Conservation (phyloP, 2,797 vertebrate species). For the Sciurus carolinensis region DNA sequence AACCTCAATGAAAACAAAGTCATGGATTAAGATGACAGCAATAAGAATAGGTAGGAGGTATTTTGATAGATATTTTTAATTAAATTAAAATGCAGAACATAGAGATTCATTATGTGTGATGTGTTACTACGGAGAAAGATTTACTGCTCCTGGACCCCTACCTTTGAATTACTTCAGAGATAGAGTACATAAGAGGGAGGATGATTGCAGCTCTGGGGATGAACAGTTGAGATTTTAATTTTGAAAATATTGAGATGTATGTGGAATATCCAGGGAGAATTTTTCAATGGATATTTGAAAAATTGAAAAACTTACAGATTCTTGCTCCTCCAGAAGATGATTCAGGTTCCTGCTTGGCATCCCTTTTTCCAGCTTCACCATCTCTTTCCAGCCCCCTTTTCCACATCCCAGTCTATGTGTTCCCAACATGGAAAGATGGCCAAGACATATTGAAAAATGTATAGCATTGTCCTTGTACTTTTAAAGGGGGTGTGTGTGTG, state of each 20-base stretch:
- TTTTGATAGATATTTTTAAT: neutral
- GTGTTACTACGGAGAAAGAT: neutral
- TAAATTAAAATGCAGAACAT: neutral
- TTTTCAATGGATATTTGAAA: neutral
- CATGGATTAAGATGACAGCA: neutral
- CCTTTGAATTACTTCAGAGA: neutral
- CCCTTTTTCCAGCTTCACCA: neutral
- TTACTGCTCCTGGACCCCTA: neutral
- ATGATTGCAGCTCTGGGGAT: neutral
- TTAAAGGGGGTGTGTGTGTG: neutral
- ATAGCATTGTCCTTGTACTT: neutral
- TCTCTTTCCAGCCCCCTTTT: neutral
- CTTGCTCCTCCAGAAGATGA: neutral
- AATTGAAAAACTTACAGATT: neutral
- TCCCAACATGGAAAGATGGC: neutral
- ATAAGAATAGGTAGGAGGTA: neutral
- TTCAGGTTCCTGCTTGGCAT: neutral
- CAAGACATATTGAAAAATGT: neutral
- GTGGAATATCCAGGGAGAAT: neutral
- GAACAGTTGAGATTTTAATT: conserved; percentile 10
- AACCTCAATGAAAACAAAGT: neutral
- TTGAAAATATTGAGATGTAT: neutral
- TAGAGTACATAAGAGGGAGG: neutral
- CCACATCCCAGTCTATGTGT: neutral
- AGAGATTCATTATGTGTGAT: neutral